phyloP scores from a whole-genome alignment of 2,888 invertebrate species.

The Ernsta delagoae region DNA sequence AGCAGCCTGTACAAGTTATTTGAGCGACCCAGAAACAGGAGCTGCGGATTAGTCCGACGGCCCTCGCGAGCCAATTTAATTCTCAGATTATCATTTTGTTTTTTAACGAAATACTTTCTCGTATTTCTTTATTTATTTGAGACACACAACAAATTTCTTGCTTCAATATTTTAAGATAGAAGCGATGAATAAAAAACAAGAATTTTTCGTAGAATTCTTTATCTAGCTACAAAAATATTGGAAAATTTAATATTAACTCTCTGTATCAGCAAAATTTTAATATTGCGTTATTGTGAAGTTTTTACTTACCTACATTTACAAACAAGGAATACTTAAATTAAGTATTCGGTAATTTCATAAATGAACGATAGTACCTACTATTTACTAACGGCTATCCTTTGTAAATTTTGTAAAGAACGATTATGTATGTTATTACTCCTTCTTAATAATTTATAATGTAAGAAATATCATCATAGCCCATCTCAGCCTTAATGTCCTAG shows the following conservation, averaged over 20 bases:
- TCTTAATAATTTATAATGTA: too few relatives aligned
- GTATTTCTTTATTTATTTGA: constrained; percentile 38
- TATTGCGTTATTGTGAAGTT: too few relatives aligned
- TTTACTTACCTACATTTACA: too few relatives aligned
- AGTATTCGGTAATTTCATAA: background rate
- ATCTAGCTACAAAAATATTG: background rate
- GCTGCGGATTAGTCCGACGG: constrained; percentile 72
- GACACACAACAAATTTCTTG: constrained; percentile 5
- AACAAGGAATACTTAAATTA: background rate
- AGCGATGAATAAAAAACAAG: background rate
- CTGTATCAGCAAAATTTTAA: too few relatives aligned
- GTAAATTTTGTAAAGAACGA: background rate
- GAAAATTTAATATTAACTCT: too few relatives aligned
- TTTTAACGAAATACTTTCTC: constrained; percentile 48
- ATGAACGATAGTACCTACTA: too few relatives aligned
- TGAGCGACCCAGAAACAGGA: constrained; percentile 74
- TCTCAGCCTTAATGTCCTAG: too few relatives aligned
- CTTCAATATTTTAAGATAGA: background rate
- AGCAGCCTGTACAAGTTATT: constrained; percentile 9
- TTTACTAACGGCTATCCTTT: too few relatives aligned
- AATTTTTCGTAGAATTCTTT: background rate
- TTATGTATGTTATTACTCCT: too few relatives aligned
- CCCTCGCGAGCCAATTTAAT: constrained; percentile 65
- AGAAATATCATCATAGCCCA: too few relatives aligned
- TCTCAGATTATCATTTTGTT: constrained; percentile 49